Conservation (phyloP, 2,888 invertebrate genomes). For the Drosophila pseudotakahashii region DNA sequence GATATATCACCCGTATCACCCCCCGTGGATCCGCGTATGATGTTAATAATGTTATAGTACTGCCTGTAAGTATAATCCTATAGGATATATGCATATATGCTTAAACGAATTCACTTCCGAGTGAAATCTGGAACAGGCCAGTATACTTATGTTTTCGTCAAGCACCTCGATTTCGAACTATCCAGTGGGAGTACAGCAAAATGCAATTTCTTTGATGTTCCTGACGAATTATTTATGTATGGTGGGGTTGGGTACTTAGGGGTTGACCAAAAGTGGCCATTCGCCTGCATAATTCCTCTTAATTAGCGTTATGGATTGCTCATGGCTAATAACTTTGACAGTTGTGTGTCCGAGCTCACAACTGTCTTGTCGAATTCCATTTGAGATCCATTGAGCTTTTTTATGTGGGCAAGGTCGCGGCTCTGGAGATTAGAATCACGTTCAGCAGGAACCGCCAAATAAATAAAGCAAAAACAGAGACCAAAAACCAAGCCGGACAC, state of each 20-base stretch:
- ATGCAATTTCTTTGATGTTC: constrained; percentile 43
- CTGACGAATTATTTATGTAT: constrained; percentile 32
- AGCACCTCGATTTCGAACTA: constrained; percentile 6
- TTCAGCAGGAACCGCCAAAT: constrained; percentile 31
- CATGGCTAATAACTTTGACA: constrained; percentile 47
- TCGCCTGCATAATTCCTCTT: constrained; percentile 37
- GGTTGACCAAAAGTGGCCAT: constrained; percentile 24
- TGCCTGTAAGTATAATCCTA: too few relatives aligned
- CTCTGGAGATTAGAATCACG: constrained; percentile 58
- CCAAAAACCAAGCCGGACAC: constrained; percentile 46
- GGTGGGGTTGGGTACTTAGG: neutral
- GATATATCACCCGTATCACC: too few relatives aligned
- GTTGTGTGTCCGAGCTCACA: constrained; percentile 24
- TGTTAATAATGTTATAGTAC: too few relatives aligned
- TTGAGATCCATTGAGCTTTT: constrained; percentile 23
- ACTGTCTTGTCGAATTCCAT: constrained; percentile 17
- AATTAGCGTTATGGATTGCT: constrained; percentile 52
- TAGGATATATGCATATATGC: too few relatives aligned
- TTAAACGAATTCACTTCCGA: too few relatives aligned
- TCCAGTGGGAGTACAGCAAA: constrained; percentile 28
- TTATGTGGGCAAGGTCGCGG: constrained; percentile 28
- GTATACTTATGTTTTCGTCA: constrained; percentile 13
- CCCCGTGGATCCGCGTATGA: too few relatives aligned
- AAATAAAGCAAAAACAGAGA: constrained; percentile 59
- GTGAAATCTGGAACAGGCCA: too few relatives aligned